Evolutionary conservation across 2,797 vertebrate species (phyloP).

Genomic region (Esox lucius): DNA sequence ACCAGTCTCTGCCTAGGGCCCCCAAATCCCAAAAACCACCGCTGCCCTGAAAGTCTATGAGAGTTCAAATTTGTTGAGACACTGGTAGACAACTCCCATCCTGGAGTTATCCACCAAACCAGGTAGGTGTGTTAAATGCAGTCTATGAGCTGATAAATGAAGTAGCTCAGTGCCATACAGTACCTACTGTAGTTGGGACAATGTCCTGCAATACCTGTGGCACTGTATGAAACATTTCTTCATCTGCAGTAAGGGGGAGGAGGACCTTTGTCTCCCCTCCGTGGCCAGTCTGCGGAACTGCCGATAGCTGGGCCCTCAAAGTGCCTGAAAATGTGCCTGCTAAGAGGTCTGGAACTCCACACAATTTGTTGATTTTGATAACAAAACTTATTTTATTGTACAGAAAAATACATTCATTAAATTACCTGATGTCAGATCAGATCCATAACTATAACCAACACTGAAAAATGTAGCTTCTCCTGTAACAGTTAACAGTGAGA

Average conservation of each 20-base stretch:
- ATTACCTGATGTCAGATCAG: conserved; percentile 23
- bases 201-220: too few relatives aligned
- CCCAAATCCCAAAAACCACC: too few relatives aligned
- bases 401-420: conserved; percentile 59
- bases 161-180: too few relatives aligned
- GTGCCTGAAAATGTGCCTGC: background rate
- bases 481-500: background rate
- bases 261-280: background rate
- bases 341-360: background rate
- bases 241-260: background rate
- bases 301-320: background rate
- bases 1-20: too few relatives aligned
- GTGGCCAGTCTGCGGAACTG: background rate
- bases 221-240: background rate
- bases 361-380: conserved; percentile 7
- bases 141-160: too few relatives aligned
- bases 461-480: background rate
- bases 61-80: background rate
- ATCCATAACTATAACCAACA: background rate
- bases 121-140: too few relatives aligned
- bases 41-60: background rate
- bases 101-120: too few relatives aligned
- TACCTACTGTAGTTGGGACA: too few relatives aligned
- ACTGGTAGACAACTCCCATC: background rate
- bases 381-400: conserved; percentile 68